A percentile compares a stretch with the other conserved stretches of the same genome.
Evolutionary conservation across 2,113 vertebrate genomes (phyloP).

Genomic region (Gobius niger): DNA sequence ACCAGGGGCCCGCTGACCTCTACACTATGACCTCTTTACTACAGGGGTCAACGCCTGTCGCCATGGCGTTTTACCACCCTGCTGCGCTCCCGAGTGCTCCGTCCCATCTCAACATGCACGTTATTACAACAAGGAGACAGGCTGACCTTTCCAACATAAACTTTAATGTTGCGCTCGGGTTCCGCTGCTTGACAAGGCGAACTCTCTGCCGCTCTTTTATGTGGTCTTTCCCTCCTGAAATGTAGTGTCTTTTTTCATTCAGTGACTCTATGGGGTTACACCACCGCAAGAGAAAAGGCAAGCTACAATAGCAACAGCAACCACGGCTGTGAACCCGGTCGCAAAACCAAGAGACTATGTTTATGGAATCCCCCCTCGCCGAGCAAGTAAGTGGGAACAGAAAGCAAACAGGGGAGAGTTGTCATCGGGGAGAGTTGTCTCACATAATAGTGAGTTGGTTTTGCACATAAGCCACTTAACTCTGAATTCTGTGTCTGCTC

Average conservation of each 20-base stretch:
- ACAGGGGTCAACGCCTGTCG: conserved; percentile 64
- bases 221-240: conserved; percentile 6
- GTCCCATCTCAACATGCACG: conserved; percentile 34
- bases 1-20: conserved; percentile 49
- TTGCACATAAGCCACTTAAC: not conserved
- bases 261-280: conserved; percentile 48
- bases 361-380: conserved; percentile 38
- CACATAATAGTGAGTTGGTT: not conserved
- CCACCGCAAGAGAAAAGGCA: conserved; percentile 44
- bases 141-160: conserved; percentile 37
- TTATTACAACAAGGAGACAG: conserved; percentile 16
- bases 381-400: conserved; percentile 18
- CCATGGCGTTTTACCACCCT: conserved; percentile 56
- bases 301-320: conserved; percentile 51
- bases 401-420: conserved; percentile 25
- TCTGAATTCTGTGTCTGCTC: not conserved
- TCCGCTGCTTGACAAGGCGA: conserved; percentile 28
- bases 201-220: conserved; percentile 25
- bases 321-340: conserved; percentile 35
- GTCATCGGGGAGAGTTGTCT: conserved; percentile 2
- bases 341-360: conserved; percentile 36
- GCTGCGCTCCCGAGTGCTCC: conserved; percentile 34
- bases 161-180: conserved; percentile 49
- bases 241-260: not conserved
- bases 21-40: conserved; percentile 67